A percentile compares a stretch with the other conserved stretches of the same genome.
Evolutionary conservation across 2,113 vertebrate genomes (phyloP).

Genomic region (Craseonycteris thonglongyai): DNA sequence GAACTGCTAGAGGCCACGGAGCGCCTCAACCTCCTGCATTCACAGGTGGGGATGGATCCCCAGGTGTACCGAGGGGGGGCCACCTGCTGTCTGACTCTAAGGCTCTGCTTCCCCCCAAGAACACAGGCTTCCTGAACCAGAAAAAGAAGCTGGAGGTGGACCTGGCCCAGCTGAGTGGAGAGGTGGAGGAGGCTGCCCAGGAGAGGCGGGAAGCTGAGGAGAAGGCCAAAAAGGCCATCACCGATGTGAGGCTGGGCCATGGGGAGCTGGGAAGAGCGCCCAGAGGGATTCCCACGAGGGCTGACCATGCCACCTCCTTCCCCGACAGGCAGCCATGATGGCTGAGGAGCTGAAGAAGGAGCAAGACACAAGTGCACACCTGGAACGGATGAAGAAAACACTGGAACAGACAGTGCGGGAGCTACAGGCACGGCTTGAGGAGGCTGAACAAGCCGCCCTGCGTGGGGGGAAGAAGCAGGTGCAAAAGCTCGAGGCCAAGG

Average conservation of each 20-base stretch:
- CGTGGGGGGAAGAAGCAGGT: conserved; percentile 96
- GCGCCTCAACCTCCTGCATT: conserved; percentile 91
- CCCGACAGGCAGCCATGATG: conserved; percentile 93
- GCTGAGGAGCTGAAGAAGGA: conserved; percentile 97
- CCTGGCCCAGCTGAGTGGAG: conserved; percentile 83
- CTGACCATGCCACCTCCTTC: not conserved
- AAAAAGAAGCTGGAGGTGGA: conserved; percentile 94
- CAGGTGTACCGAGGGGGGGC: fast-evolving
- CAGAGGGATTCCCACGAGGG: not conserved
- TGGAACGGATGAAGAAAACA: conserved; percentile 97
- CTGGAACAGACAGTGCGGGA: conserved; percentile 96
- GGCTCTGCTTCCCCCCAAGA: conserved; percentile 80
- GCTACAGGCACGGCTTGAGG: conserved; percentile 91
- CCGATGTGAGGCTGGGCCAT: conserved; percentile 82
- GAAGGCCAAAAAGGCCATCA: conserved; percentile 95
- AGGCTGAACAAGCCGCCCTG: conserved; percentile 94
- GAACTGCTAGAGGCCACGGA: conserved; percentile 90
- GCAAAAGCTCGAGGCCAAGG: conserved; percentile 94
- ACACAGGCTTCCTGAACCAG: conserved; percentile 90
- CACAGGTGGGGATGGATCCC: conserved; percentile 80
- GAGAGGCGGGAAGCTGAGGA: conserved; percentile 92
- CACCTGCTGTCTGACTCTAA: not conserved
- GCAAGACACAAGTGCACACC: conserved; percentile 90
- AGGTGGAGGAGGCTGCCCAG: conserved; percentile 90
- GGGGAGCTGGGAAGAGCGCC: not conserved